Evolutionary conservation across 2,888 invertebrate genomes (phyloP), one percentile per base, ranked within the genome.

Genomic region (Spodoptera exigua): DNA sequence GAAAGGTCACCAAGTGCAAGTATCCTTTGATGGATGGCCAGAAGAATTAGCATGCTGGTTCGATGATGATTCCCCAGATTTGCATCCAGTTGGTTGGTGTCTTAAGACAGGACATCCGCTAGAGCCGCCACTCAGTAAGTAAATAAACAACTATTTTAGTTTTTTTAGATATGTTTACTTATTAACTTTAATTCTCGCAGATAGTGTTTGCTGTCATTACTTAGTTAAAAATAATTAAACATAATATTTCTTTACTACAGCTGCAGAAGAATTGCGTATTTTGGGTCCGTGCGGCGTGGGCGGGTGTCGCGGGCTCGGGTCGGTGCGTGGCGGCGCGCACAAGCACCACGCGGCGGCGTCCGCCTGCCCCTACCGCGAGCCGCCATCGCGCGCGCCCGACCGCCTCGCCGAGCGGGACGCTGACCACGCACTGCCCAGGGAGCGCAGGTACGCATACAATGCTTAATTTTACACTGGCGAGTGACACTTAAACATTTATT

Each of bases 11-110:
- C 96, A 96, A 76, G 94, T 98, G 45, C 95, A 96, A 70, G 95
- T 99, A 51, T 96, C 97, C 80, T 98, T 98, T 89, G 98, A 98
- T 88, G 98, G 98, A 13, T 99, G 98, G 98, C 96, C 97, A 0
- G 96, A 96, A 78, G 95, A 96, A 71, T 96, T 98, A 84, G 96
- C 97, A 69, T 97, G 96, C 87, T 98, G 98, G 98, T 93, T 98
- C 59, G 98, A 98, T 81, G 98, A 98, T 87, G 98, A 99, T 89
- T 97, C 96, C 71, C 95, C 97, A 0, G 98, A 99, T 88, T 95
- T 99, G 78, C 98, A 99, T 93, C 99, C 99, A 0, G 96, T 97
- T 66, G 97, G 97, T 35, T 99, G 98, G 98, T 98, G 98, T 86
- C 95, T 96, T 68, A 97, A 97, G 90, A 98, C 98, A 0, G 97